Evolutionary conservation across 1,140 invertebrate genomes (phyloP).

Genomic region (Anagrus nilaparvatae): DNA sequence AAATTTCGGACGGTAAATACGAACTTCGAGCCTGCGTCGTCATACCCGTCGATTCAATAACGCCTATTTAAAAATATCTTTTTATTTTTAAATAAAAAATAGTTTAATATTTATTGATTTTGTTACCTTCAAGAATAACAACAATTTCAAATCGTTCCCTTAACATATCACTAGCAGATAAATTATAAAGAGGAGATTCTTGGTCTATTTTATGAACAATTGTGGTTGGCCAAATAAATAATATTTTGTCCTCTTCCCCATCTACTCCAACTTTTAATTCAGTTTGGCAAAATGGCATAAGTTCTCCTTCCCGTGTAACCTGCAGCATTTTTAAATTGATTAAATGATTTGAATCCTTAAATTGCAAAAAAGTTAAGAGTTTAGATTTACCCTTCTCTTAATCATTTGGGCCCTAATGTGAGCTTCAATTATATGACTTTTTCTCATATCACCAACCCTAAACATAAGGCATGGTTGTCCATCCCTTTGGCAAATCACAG

Average conservation of each 20-base stretch:
- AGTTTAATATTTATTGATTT: no score
- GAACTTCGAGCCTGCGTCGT: conserved; percentile 82
- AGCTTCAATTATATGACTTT: conserved; percentile 93
- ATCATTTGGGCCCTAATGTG: conserved; percentile 87
- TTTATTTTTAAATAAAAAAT: background rate
- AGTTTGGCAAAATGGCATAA: conserved; percentile 73
- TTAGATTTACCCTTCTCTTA: conserved; percentile 32
- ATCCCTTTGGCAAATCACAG: conserved; percentile 84
- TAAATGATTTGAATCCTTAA: no score
- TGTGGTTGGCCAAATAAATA: conserved; percentile 92
- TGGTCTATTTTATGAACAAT: conserved; percentile 75
- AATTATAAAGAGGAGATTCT: conserved; percentile 73
- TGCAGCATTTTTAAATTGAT: no score
- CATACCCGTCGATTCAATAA: conserved; percentile 84
- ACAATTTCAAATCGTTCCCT: conserved; percentile 92
- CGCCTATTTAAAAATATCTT: conserved; percentile 26
- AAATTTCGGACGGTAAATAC: conserved; percentile 84
- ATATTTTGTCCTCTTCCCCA: conserved; percentile 65
- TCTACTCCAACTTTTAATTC: conserved; percentile 75
- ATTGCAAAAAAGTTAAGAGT: no score
- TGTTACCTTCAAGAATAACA: conserved; percentile 88
- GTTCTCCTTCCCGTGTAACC: conserved; percentile 81
- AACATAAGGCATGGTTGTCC: conserved; percentile 89
- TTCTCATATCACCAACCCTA: conserved; percentile 94
- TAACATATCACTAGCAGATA: conserved; percentile 79